A percentile compares a stretch with the other conserved stretches of the same genome.
Evolutionary conservation across 2,113 vertebrate species (phyloP).

Genomic region (Zapornia atra): DNA sequence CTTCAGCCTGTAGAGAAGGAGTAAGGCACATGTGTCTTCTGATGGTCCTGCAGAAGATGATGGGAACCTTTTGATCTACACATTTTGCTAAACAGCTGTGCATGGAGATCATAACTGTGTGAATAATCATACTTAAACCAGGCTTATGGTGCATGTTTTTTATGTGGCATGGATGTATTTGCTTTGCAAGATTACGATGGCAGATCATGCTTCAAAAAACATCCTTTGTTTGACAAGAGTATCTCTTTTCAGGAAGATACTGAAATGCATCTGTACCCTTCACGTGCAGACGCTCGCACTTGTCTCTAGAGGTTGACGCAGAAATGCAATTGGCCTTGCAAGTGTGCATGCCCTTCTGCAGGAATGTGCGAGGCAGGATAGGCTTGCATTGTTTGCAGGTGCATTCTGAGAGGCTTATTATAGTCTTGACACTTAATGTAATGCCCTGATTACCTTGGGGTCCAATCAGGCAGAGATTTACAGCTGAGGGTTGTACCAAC

Average conservation of each 20-base stretch:
- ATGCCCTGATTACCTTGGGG: neutral
- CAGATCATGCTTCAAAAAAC: neutral
- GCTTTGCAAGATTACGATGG: neutral
- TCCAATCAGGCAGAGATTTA: neutral
- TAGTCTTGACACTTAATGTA: neutral
- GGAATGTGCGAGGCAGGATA: neutral
- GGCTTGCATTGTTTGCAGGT: constrained; percentile 25
- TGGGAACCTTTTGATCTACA: neutral
- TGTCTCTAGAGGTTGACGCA: neutral
- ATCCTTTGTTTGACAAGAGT: neutral
- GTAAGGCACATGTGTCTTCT: neutral
- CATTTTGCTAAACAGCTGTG: neutral
- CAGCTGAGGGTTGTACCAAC: neutral
- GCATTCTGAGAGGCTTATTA: constrained; percentile 16
- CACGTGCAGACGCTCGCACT: neutral
- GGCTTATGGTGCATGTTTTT: neutral
- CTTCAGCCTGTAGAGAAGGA: neutral
- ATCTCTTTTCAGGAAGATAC: neutral
- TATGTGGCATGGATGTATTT: neutral
- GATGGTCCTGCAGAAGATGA: neutral
- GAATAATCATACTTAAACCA: neutral
- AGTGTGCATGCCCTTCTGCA: accelerated
- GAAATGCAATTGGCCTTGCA: neutral
- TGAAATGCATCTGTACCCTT: neutral
- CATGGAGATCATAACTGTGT: neutral